Percentiles rank a stretch among this genome's conserved stretches.
Evolutionary conservation across 2,888 invertebrate species (phyloP).

Genomic region (Lagria hirta): DNA sequence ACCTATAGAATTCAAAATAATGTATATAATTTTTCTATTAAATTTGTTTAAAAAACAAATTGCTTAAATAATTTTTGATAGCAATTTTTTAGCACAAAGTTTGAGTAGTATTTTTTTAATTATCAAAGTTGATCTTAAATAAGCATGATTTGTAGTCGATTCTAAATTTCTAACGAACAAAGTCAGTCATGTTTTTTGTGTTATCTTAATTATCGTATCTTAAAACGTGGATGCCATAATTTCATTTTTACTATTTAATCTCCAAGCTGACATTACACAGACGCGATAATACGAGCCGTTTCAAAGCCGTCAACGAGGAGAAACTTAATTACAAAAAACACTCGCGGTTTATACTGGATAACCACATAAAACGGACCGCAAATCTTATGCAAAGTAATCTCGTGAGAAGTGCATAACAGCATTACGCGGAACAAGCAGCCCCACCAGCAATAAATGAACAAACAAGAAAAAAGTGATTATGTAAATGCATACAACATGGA

Average conservation of each 20-base stretch:
- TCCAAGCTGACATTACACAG: slow-evolving; percentile 15
- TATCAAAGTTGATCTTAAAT: no score
- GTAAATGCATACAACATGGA: slow-evolving; percentile 28
- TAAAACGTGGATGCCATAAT: slow-evolving; percentile 9
- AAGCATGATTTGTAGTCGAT: no score
- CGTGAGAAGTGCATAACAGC: slow-evolving; percentile 43
- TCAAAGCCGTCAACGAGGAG: slow-evolving; percentile 36
- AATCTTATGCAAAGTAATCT: slow-evolving; percentile 43
- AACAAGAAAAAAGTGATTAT: slow-evolving; percentile 30
- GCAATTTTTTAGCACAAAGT: no score
- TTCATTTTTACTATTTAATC: slow-evolving; percentile 20
- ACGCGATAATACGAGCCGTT: slow-evolving; percentile 31
- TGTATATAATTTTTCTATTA: no score
- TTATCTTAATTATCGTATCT: slow-evolving; percentile 11
- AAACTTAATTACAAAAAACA: slow-evolving; percentile 46
- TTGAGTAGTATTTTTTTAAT: no score
- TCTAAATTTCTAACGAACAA: no score
- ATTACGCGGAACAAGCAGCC: slow-evolving; percentile 36
- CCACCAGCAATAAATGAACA: slow-evolving; percentile 29
- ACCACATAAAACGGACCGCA: slow-evolving; percentile 36
- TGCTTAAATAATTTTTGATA: no score
- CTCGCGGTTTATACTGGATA: slow-evolving; percentile 39
- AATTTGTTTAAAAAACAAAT: no score
- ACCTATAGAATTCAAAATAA: no score
- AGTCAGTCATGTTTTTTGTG: no score